Conservation (phyloP, 2,888 invertebrate species). For the Drosophila testacea region DNA sequence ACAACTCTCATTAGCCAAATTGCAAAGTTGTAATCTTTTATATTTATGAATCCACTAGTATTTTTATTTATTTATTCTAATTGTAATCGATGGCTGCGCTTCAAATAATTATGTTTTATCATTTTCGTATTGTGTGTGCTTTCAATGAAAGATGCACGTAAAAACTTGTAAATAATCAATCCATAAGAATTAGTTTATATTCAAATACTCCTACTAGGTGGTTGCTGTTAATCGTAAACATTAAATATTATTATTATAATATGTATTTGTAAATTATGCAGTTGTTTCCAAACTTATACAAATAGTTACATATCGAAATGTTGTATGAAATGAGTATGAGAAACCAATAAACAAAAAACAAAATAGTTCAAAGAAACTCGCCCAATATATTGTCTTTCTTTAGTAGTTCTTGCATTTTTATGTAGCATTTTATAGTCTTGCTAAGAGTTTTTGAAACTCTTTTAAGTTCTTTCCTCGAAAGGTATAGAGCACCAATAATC, state of each 20-base stretch:
- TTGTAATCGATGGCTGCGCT: conserved; percentile 55
- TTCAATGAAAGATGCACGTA: conserved; percentile 31
- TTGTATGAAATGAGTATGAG: conserved; percentile 53
- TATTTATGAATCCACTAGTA: conserved; percentile 40
- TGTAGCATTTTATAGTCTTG: background rate
- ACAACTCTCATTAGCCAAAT: conserved; percentile 76
- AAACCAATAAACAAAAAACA: conserved; percentile 42
- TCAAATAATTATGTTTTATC: conserved; percentile 20
- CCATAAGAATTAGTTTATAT: conserved; percentile 34
- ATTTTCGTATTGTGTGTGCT: conserved; percentile 42
- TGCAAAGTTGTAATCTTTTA: conserved; percentile 54
- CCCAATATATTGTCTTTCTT: background rate
- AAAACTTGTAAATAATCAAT: conserved; percentile 51
- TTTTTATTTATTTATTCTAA: conserved; percentile 71
- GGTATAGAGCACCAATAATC: too few relatives aligned
- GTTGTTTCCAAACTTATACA: conserved; percentile 61
- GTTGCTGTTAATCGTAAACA: conserved; percentile 68
- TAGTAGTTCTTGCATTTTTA: background rate
- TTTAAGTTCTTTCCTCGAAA: too few relatives aligned
- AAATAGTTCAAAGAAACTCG: conserved; percentile 23
- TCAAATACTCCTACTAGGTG: conserved; percentile 73
- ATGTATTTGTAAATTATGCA: conserved; percentile 48
- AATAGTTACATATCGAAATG: conserved; percentile 65
- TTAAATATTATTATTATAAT: conserved; percentile 26
- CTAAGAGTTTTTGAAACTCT: too few relatives aligned